A percentile compares a stretch with the other conserved stretches of the same genome.
Conservation (phyloP, 92 coral and sea anemone species). For the Palythoa heliodiscus region DNA sequence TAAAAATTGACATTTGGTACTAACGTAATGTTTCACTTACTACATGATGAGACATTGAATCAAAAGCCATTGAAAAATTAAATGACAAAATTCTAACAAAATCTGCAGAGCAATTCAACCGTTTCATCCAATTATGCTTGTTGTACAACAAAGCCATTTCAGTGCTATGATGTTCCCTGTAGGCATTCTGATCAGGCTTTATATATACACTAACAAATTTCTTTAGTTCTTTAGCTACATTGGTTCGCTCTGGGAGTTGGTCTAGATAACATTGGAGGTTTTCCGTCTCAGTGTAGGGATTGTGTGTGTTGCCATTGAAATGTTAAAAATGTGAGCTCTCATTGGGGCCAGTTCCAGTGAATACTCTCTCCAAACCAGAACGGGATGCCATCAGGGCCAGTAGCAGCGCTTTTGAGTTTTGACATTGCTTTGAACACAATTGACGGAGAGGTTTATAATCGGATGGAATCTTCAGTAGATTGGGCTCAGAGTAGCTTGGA, state of each 20-base stretch:
- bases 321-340: conserved; percentile 28
- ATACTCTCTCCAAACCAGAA: conserved; percentile 4
- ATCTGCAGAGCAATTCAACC: conserved; percentile 34
- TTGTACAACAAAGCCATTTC: conserved; percentile 32
- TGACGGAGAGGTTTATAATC: background rate
- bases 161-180: conserved; percentile 22
- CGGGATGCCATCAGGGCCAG: conserved; percentile 46
- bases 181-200: background rate
- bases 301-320: background rate
- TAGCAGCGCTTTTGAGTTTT: conserved; percentile 12
- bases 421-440: background rate
- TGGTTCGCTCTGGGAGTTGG: conserved; percentile 33
- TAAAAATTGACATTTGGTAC: too few relatives aligned
- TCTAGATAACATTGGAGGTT: conserved; percentile 24
- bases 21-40: too few relatives aligned
- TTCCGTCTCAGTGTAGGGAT: conserved; percentile 22
- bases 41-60: too few relatives aligned
- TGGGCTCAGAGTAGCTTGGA: background rate
- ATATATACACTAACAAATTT: too few relatives aligned
- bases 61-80: too few relatives aligned
- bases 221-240: background rate
- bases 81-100: too few relatives aligned
- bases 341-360: conserved; percentile 39
- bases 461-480: background rate
- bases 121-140: background rate